A percentile compares a stretch with the other conserved stretches of the same genome.
Evolutionary conservation across 1,140 invertebrate species (phyloP).

Genomic region (Aradophagus sp.): DNA sequence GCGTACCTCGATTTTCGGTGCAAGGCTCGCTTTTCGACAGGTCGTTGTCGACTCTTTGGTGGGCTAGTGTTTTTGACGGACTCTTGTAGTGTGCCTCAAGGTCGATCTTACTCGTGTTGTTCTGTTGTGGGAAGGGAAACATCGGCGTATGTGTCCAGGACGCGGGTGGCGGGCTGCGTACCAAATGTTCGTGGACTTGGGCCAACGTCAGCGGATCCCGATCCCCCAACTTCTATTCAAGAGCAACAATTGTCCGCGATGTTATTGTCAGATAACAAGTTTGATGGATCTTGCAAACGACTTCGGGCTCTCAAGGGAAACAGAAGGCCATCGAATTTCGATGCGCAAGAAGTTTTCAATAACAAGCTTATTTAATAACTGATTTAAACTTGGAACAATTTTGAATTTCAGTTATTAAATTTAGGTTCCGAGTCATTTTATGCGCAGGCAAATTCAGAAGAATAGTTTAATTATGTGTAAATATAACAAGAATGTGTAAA

Average conservation of each 20-base stretch:
- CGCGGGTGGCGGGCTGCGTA: constrained; percentile 85
- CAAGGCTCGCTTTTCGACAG: constrained; percentile 68
- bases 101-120: constrained; percentile 49
- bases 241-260: too few species aligned
- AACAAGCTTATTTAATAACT: too few species aligned
- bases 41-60: constrained; percentile 62
- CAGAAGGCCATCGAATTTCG: not conserved
- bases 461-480: too few species aligned
- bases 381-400: too few species aligned
- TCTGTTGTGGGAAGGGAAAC: constrained; percentile 68
- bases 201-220: constrained; percentile 83
- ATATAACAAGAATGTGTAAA: too few species aligned
- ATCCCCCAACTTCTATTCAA: constrained; percentile 81
- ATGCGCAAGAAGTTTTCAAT: too few species aligned
- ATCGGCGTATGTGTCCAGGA: constrained; percentile 78
- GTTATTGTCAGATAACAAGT: too few species aligned
- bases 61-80: constrained; percentile 60
- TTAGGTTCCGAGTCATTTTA: too few species aligned
- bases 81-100: constrained; percentile 58
- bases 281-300: not conserved
- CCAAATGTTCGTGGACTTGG: constrained; percentile 88
- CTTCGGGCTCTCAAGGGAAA: not conserved
- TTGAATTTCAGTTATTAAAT: too few species aligned
- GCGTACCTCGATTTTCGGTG: constrained; percentile 69
- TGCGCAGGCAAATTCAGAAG: too few species aligned